Conservation (phyloP, 2,113 vertebrate species). For the Rhinolophus sinicus region DNA sequence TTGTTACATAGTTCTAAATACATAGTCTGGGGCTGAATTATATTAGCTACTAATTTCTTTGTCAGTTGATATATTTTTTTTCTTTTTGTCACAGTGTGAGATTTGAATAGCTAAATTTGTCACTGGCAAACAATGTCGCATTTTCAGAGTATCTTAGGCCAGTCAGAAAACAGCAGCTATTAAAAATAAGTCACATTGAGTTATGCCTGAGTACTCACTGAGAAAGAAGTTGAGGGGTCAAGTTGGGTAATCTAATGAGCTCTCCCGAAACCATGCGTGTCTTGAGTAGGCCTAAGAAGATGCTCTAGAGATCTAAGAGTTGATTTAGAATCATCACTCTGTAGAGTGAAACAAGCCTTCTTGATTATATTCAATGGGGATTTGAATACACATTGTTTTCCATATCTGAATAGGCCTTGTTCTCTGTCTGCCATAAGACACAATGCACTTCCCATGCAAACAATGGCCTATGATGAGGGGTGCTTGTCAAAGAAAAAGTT, state of each 20-base stretch:
- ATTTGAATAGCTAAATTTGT: neutral
- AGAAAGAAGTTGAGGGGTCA: constrained; percentile 51
- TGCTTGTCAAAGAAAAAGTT: constrained; percentile 73
- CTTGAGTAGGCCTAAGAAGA: constrained; percentile 27
- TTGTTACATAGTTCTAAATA: neutral
- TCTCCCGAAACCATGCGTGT: neutral
- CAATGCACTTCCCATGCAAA: constrained; percentile 71
- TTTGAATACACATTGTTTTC: constrained; percentile 76
- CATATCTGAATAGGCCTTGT: constrained; percentile 68
- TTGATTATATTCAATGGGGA: constrained; percentile 75
- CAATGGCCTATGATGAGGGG: constrained; percentile 77
- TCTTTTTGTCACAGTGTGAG: neutral
- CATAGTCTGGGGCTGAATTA: neutral
- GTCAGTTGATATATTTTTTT: neutral
- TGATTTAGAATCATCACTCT: constrained; percentile 56
- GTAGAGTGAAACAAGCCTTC: constrained; percentile 69
- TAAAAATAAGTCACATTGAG: neutral
- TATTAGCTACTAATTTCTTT: neutral
- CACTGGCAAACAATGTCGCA: neutral
- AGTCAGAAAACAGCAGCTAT: neutral
- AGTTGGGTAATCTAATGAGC: constrained; percentile 45
- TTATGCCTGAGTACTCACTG: neutral
- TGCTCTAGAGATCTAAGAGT: constrained; percentile 17
- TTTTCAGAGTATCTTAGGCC: neutral
- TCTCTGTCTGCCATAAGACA: constrained; percentile 61